Percentiles rank a stretch among this genome's conserved stretches.
phyloP scores from a whole-genome alignment of 2,113 vertebrate species.

The Hydrochoerus hydrochaeris region DNA sequence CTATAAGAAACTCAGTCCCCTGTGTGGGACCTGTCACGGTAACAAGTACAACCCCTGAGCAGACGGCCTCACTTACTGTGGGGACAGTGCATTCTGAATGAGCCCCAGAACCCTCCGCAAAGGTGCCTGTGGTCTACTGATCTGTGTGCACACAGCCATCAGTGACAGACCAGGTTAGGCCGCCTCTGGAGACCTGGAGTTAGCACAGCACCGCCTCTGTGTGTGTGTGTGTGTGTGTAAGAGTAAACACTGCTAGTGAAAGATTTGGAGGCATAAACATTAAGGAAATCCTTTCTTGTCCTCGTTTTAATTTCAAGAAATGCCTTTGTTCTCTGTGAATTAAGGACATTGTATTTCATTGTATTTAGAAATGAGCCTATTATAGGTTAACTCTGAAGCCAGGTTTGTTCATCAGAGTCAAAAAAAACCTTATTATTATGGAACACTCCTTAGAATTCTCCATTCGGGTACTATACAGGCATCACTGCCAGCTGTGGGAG shows the following conservation, averaged over 20 bases:
- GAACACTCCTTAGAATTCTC: background rate
- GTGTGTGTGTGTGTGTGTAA: background rate
- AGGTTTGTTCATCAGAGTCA: background rate
- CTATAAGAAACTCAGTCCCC: no score
- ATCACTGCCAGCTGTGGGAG: background rate
- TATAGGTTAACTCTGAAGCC: slow-evolving; percentile 41
- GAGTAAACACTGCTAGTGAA: background rate
- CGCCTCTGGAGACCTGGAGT: background rate
- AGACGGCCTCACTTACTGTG: accelerated
- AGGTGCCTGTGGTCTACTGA: background rate
- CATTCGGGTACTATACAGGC: background rate
- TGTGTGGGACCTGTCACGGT: accelerated
- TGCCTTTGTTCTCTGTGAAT: background rate
- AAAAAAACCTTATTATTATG: background rate
- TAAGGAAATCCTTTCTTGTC: background rate
- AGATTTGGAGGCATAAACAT: background rate
- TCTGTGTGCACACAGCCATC: background rate
- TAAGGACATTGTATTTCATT: background rate
- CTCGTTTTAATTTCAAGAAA: slow-evolving; percentile 24
- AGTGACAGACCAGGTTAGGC: accelerated
- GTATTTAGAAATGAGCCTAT: background rate
- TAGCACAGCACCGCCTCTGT: no score
- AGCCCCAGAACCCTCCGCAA: background rate
- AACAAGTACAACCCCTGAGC: accelerated
- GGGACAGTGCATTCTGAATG: accelerated